Base-by-base conservation (phyloP, 1,140 invertebrate genomes). In the Cotesia vestalis region DNA sequence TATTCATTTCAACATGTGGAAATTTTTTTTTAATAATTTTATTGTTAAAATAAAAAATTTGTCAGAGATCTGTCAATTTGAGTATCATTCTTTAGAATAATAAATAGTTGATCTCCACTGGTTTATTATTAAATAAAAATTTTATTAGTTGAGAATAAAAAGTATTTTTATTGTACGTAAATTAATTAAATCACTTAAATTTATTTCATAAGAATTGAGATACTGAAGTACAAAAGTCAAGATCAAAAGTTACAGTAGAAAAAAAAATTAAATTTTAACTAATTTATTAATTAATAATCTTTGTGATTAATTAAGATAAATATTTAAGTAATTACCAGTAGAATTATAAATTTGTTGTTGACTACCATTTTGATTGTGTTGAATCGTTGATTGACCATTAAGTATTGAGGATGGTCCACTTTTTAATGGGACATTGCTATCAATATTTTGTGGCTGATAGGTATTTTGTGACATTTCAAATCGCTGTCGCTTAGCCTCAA, bases 301-400 rank as follows among this genome's bases (percentile, higher is more conserved):
- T 38, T 51, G 11, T 8, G 40, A 34, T 20, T 2, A 66, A 36
- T 66, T 12, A 60, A 34, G 35, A 52, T 12, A 36, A 5, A n/a
- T 9, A 53, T 64, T 61, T 11, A 60, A 27, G 12, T 38, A 46
- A 61, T 77, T 80, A 83, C 82, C 83, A 70, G 80, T 78, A 52
- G 79, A 76, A 76, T 85, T 81, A 52, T 76, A 81, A 74, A 79
- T 74, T 66, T 77, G 67, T 61, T 81, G 83, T 61, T 81, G 83
- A 76, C 80, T 81, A 55, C 84, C 83, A 80, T 85, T 85, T 70
- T 85, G 84, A 70, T 78, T 75, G 72, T 77, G 78, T 59, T 79
- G 82, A 27, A 57, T 64, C 66, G 66, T 76, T 27, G 77, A 69
- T 66, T 84, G 83, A 62, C 82, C 82, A 74, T 84, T 85, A n/a